Percentiles rank a stretch among this genome's conserved stretches.
phyloP scores from a whole-genome alignment of 2,113 vertebrate species.

The Ptyas mucosa region DNA sequence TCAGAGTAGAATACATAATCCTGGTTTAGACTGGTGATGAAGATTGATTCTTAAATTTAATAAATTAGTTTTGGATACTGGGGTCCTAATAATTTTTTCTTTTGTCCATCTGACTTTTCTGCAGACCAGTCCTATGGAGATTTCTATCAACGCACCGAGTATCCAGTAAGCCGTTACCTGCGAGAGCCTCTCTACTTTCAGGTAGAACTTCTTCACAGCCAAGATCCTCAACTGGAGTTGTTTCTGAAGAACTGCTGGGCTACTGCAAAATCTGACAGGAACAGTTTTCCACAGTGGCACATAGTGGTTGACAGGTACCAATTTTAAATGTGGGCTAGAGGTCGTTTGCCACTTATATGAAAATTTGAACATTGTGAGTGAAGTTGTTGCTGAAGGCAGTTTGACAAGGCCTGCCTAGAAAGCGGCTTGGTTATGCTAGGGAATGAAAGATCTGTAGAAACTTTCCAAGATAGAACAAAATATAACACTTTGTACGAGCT shows the following conservation, averaged over 20 bases:
- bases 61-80: not conserved
- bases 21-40: not conserved
- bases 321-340: not conserved
- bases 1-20: not conserved
- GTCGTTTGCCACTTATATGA: not conserved
- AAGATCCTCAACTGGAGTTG: conserved; percentile 59
- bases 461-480: not conserved
- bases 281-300: conserved; percentile 52
- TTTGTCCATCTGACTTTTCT: not conserved
- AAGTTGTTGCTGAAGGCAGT: not conserved
- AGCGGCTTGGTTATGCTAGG: not conserved
- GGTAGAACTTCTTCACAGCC: conserved; percentile 56
- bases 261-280: conserved; percentile 43
- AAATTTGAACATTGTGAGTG: not conserved
- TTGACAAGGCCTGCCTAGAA: not conserved
- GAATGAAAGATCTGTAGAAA: not conserved
- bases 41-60: not conserved
- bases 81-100: not conserved
- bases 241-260: conserved; percentile 63
- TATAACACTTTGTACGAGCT: not conserved
- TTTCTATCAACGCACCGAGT: conserved; percentile 50
- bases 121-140: conserved; percentile 55
- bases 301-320: conserved; percentile 59
- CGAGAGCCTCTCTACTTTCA: conserved; percentile 66
- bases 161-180: conserved; percentile 65